phyloP scores from a whole-genome alignment of 2,113 vertebrate genomes.

The Rattus norvegicus region GRCr8 NC_086023.1:144970001-144970500 shows the following conservation, averaged over 20 bases:
- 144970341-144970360: rapidly evolving
- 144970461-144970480: neutral
- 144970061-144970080: neutral
- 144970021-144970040: neutral
- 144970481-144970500: neutral
- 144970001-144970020: neutral
- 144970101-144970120: neutral
- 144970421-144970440: neutral
- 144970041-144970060: neutral
- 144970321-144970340: neutral
- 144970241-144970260: neutral
- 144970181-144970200: neutral
- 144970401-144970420: neutral
- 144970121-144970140: neutral
- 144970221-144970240: neutral
- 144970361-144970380: neutral
- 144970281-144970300: neutral
- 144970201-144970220: neutral
- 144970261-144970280: neutral
- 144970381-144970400: rapidly evolving
- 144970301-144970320: neutral
- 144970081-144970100: neutral
- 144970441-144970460: neutral
- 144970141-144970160: neutral
- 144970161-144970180: neutral